phyloP scores from a whole-genome alignment of 2,797 vertebrate genomes.

The Phalanger gymnotis region DNA sequence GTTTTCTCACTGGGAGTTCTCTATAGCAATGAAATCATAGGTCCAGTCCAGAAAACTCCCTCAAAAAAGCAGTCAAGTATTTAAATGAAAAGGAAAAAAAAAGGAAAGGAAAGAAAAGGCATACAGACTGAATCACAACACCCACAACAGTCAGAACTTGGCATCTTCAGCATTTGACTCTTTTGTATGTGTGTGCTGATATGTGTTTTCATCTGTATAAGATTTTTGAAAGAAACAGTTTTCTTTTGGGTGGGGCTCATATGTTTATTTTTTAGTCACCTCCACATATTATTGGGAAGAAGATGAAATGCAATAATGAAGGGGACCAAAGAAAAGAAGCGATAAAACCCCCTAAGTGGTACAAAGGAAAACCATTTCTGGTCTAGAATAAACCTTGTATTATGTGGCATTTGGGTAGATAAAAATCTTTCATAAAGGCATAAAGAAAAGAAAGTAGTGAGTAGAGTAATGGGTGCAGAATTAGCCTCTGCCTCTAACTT shows the following conservation, averaged over 20 bases:
- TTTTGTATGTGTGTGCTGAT: background rate
- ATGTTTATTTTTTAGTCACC: background rate
- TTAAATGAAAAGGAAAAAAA: slow-evolving; percentile 28
- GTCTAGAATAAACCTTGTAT: background rate
- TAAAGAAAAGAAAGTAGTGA: background rate
- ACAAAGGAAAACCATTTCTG: background rate
- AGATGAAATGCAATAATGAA: slow-evolving; percentile 5
- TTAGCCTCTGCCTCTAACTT: background rate
- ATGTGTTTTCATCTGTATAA: background rate
- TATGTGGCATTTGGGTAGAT: background rate
- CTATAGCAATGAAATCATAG: background rate
- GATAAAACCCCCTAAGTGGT: slow-evolving; percentile 1
- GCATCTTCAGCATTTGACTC: slow-evolving; percentile 14
- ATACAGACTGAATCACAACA: background rate
- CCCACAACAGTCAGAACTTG: slow-evolving; percentile 16
- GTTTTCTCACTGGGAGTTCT: background rate
- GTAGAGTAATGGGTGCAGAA: background rate
- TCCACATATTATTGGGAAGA: background rate
- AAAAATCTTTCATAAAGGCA: background rate
- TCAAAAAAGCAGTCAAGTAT: background rate
- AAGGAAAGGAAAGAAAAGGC: background rate
- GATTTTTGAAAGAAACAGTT: background rate
- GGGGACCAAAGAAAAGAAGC: slow-evolving; percentile 14
- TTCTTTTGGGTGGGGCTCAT: background rate
- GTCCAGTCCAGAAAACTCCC: background rate